phyloP scores from a whole-genome alignment of 2,113 vertebrate genomes.

The Cinclus mexicanus region DNA sequence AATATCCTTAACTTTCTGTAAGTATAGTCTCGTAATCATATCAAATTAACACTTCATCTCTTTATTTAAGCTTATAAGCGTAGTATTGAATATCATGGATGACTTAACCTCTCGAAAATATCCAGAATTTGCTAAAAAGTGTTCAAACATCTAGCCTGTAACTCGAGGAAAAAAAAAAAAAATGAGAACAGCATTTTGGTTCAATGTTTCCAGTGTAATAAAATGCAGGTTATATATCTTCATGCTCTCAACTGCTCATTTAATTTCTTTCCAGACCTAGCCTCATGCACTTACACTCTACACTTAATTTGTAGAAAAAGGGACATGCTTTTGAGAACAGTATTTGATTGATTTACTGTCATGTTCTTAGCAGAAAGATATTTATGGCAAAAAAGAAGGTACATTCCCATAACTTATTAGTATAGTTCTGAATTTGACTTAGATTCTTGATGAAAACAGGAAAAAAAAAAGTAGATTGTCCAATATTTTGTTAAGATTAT shows the following conservation, averaged over 20 bases:
- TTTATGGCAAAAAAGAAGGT: not conserved
- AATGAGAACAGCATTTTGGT: not conserved
- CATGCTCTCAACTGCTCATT: not conserved
- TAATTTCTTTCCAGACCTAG: constrained; percentile 1
- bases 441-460: not conserved
- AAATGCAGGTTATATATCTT: not conserved
- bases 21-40: not conserved
- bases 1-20: not conserved
- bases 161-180: not conserved
- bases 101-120: not conserved
- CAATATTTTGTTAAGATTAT: not conserved
- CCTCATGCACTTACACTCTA: not conserved
- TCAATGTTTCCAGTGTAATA: not conserved
- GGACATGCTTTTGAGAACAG: not conserved
- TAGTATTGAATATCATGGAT: not conserved
- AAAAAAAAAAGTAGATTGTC: not conserved
- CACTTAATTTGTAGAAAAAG: constrained; percentile 1
- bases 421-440: not conserved
- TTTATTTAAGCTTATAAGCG: not conserved
- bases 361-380: not conserved
- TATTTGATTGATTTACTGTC: constrained; percentile 10
- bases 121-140: not conserved
- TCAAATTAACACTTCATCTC: not conserved
- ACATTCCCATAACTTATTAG: not conserved
- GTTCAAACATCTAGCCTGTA: not conserved